Evolutionary conservation across 2,797 vertebrate genomes (phyloP), one percentile per base, ranked within the genome.

Genomic region (Eutrigla gurnardus): DNA sequence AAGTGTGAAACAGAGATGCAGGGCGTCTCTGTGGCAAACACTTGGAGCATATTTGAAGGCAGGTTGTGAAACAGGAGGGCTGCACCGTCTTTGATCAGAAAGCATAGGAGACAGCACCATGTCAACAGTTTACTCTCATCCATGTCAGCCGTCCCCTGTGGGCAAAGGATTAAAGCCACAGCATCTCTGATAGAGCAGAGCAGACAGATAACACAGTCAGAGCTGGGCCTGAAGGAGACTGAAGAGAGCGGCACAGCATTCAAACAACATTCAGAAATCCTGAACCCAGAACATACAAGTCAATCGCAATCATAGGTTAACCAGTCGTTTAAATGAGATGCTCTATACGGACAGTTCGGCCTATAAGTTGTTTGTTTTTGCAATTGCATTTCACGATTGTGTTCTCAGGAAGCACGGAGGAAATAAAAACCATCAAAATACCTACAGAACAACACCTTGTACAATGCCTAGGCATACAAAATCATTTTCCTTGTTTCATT

Each of bases 51-150:
- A 89, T 92, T 90, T 88, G 83, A 90, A 92, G 92, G 87, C 88
- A 92, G 91, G 90, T 91, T 92, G 92, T 84, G 90, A 91, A 91
- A 91, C 88, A 87, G 87, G 86, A 92, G 89, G 90, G 84, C 88
- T 84, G 85, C 86, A 82, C 58, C 35, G 52, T 85, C 91, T 94
- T 94, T 94, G 91, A 94, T 94, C 92, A 92, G 87, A 90, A 89
- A 88, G 89, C 90, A 91, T 78, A 91, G 92, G 90, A 93, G 92
- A 93, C 93, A 89, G 91, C 91, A 88, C 89, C 91, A 91, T 93
- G 93, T 93, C 92, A 94, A 94, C 92, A 93, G 91, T 93, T 93
- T 93, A 93, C 92, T 91, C 87, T 91, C 90, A 89, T 93, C 90
- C 91, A 88, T 92, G 90, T 91, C 93, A 92, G 90, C 82, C 81